Base-by-base conservation (phyloP, 35 echinoderm and acorn worm species). In the Diadema setosum region DNA sequence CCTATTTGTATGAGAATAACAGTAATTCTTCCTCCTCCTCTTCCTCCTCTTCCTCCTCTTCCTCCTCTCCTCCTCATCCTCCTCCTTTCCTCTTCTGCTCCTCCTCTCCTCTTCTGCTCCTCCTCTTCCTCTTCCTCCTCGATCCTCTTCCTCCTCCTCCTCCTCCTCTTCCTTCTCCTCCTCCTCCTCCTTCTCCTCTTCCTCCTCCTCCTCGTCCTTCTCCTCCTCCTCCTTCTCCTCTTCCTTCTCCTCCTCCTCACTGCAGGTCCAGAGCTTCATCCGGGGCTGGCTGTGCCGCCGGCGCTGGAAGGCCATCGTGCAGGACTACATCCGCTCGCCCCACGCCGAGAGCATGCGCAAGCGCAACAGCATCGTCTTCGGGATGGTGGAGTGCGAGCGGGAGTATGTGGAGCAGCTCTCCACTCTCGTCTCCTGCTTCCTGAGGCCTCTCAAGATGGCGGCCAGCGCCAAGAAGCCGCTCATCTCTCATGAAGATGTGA, bases 301-400 rank as follows among this genome's bases (percentile, higher is more conserved):
- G 3, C 57, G 96, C 35, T 99, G 96, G 96, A 99, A 94, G 37
- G 93, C 96, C 39, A 99, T 99, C 31, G 96, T 99, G 1, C 96
- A 99, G 65, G 96, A 99, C 86, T 99, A 99, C 74, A 99, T 99
- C 48, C 86, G 87, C 14, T 99, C 96, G 0, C 96, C 96, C 5
- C 96, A 99, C 40, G 96, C 96, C 3, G 96, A 99, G 65, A 99
- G 96, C 85, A 99, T 99, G 96, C 75, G 96, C 9, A 99, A 99
- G 55, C 82, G 96, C 6, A 99, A 99, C 60, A 94, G 90, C 73
- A 99, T 99, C 29, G 96, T 99, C 1, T 99, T 99, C 43, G 93
- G 93, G 2, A 99, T 99, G 96, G 93, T 99, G 46, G 96, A 99
- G 49, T 92, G 96, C 46, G 96, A 99, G 58, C 46, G 92, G 42